Base-by-base conservation (phyloP, 2,113 vertebrate genomes). In the Herpetotheres cachinnans region DNA sequence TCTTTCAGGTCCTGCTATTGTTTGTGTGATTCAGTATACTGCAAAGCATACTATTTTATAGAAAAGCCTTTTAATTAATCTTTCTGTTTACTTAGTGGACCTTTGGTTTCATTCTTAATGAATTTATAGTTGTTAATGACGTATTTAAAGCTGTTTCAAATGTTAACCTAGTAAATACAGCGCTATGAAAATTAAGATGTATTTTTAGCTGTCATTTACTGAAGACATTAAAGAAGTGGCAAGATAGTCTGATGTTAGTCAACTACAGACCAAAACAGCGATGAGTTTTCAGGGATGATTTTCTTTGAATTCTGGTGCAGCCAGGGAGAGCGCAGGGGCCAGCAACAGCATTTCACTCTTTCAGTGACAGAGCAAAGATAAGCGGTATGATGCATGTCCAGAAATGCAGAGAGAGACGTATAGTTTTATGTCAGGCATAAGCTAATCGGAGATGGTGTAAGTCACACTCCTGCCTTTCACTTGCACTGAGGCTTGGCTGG, bases 311-410 rank as follows among this genome's bases (percentile, higher is more conserved):
- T 58, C 7, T 81, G 21, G 5, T 61, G 36, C 54, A 86, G 40
- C n/a, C 61, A 38, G n/a, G 44, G 21, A 83, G n/a, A 86, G 46
- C 52, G 7, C 20, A 69, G 29, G 34, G 19, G 36, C 15, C 54
- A 70, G 40, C 44, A 47, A 26, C 27, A 77, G 16, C 21, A 13
- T 88, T 80, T 61, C 49, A 18, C 16, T 42, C 30, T 70, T 70
- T 36, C 1, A 13, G 44, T 58, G 79, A 49, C 42, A 63, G 16
- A 7, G 6, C 47, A 30, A 30, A 85, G 36, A 30, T 34, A 29
- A 71, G 54, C 0, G 0, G 34, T 24, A 36, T 36, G 30, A 11
- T 5, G 7, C 5, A 1, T 1, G 2, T 34, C 29, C 76, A 38
- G 22, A 77, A 63, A 30, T 11, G 40, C 14, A 36, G 36, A 32